Base-by-base conservation (phyloP, 2,113 vertebrate species). In the Anthoscopus minutus region DNA sequence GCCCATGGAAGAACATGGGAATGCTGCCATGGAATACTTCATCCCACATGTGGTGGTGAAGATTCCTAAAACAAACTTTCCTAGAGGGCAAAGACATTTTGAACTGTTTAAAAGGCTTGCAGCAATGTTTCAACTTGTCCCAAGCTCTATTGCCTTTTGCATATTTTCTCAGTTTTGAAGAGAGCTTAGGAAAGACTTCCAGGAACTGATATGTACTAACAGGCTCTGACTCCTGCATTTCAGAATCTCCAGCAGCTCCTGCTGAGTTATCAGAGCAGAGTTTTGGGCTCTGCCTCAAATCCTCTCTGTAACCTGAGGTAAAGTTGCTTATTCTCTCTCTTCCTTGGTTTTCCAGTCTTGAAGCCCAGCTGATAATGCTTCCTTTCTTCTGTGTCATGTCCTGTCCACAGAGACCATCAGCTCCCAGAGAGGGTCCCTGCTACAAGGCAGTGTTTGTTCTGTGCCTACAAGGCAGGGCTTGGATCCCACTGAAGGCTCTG, bases 151-250 rank as follows among this genome's bases (percentile, higher is more conserved):
- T 89, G 70, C 67, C 47, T 94, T 90, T 84, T 93, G 86, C 88
- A 69, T 92, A 57, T 88, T 95, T 94, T 94, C 69, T 84, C 64
- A 61, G 53, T 79, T 89, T 56, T 67, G 56, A 88, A 76, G 69
- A 81, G 31, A 74, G 69, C 88, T 92, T 92, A 86, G 57, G 82
- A 88, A 97, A 84, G 86, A 57, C 80, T 92, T 96, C 83, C 82
- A 95, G 88, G 86, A 95, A 84, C 92, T 74, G 76, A 74, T 94
- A 84, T 25, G 38, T 47, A 58, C 92, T 78, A 81, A 45, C 92
- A 94, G 79, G 82, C 85, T 71, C 81, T 33, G 76, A 44, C 45
- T 94, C 51, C 56, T 73, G 69, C 72, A 27, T 84, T 96, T 93
- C 92, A 3, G 95, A 72, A 86, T 93, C 95, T 90, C 76, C 80